Conservation (phyloP, 2,113 vertebrate genomes). For the Chloebia gouldiae region DNA sequence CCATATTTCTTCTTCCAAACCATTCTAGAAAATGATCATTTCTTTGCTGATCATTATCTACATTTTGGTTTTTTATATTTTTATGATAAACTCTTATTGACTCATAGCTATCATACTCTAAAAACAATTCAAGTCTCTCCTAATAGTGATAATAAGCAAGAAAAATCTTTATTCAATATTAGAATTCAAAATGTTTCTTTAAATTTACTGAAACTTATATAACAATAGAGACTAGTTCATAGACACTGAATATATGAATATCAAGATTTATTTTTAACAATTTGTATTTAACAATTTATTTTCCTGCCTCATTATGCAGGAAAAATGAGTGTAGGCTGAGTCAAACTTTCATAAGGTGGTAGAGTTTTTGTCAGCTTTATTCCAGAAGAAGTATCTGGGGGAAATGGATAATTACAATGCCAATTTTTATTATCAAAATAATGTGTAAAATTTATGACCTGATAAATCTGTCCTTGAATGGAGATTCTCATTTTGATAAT, state of each 20-base stretch:
- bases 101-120: neutral
- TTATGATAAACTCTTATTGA: neutral
- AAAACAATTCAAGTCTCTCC: neutral
- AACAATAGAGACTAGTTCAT: neutral
- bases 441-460: constrained; percentile 53
- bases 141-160: neutral
- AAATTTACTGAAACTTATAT: neutral
- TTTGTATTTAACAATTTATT: neutral
- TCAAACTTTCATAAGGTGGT: neutral
- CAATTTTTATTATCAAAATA: constrained; percentile 63
- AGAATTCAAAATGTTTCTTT: neutral
- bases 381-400: constrained; percentile 19
- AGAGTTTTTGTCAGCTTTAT: constrained; percentile 16
- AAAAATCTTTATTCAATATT: neutral
- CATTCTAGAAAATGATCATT: neutral
- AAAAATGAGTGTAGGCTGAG: neutral
- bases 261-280: neutral
- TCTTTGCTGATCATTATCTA: neutral
- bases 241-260: neutral
- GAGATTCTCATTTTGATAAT: constrained; percentile 67
- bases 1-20: neutral
- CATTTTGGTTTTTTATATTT: neutral
- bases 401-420: constrained; percentile 39
- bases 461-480: constrained; percentile 56
- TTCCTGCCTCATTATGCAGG: neutral